Conservation (phyloP, 2,888 invertebrate genomes). For the Carabus problematicus region DNA sequence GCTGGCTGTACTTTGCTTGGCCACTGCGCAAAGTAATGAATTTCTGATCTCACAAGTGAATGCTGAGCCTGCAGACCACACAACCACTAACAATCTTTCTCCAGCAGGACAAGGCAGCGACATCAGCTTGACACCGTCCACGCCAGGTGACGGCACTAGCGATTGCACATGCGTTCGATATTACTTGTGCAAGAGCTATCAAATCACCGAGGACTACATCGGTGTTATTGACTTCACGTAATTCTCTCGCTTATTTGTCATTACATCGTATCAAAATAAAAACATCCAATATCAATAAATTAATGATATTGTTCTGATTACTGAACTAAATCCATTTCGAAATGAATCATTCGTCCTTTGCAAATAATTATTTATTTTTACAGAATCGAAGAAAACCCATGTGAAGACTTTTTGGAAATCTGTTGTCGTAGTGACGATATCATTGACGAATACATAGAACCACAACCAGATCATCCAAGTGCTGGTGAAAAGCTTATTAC, state of each 20-base stretch:
- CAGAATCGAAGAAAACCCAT: slow-evolving; percentile 55
- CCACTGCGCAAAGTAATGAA: not conserved
- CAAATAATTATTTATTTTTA: slow-evolving; percentile 20
- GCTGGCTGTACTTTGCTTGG: too few relatives aligned
- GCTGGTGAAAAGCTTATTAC: too few relatives aligned
- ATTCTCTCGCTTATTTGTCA: slow-evolving; percentile 48
- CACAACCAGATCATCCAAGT: too few relatives aligned
- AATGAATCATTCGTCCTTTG: too few relatives aligned
- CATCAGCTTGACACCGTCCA: slow-evolving; percentile 31
- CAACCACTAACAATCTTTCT: slow-evolving; percentile 34
- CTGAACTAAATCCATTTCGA: too few relatives aligned
- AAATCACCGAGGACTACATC: slow-evolving; percentile 73
- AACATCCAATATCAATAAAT: too few relatives aligned
- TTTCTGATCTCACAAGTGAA: slow-evolving; percentile 25
- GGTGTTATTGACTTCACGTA: slow-evolving; percentile 81
- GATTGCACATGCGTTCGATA: slow-evolving; percentile 79
- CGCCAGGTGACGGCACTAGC: slow-evolving; percentile 44
- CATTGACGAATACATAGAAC: slow-evolving; percentile 45
- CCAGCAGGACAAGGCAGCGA: slow-evolving; percentile 47
- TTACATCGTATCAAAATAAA: too few relatives aligned
- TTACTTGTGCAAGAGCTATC: slow-evolving; percentile 73
- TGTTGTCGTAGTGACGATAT: slow-evolving; percentile 62
- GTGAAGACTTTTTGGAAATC: slow-evolving; percentile 64
- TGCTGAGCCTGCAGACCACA: slow-evolving; percentile 29
- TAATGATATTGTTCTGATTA: too few relatives aligned